Evolutionary conservation across 2,113 vertebrate genomes (phyloP).

Genomic region (Dasyprocta punctata): DNA sequence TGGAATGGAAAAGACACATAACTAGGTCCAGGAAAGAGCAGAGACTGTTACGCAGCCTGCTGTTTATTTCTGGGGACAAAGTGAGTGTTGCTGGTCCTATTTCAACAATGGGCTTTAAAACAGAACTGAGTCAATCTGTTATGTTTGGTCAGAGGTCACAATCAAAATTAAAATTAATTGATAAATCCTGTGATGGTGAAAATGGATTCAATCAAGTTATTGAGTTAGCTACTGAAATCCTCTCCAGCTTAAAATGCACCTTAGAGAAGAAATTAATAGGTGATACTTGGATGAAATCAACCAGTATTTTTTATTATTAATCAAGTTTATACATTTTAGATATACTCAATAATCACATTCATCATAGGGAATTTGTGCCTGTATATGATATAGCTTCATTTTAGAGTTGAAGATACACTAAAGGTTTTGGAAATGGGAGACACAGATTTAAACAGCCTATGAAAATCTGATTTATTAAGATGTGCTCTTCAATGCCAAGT

Average conservation of each 20-base stretch:
- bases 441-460: slow-evolving; percentile 96
- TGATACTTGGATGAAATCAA: slow-evolving; percentile 98
- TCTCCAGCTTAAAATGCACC: slow-evolving; percentile 98
- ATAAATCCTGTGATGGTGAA: slow-evolving; percentile 96
- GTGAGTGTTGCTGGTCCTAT: slow-evolving; percentile 96
- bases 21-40: slow-evolving; percentile 96
- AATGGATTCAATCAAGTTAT: slow-evolving; percentile 98
- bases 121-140: slow-evolving; percentile 95
- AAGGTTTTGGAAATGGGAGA: slow-evolving; percentile 98
- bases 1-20: slow-evolving; percentile 93
- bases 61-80: slow-evolving; percentile 97
- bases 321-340: neutral
- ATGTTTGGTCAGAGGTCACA: slow-evolving; percentile 99
- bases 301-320: slow-evolving; percentile 89
- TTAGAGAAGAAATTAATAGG: slow-evolving; percentile 99
- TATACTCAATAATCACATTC: neutral
- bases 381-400: slow-evolving; percentile 74
- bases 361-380: neutral
- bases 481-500: slow-evolving; percentile 95
- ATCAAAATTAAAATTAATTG: slow-evolving; percentile 97
- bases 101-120: slow-evolving; percentile 96
- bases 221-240: slow-evolving; percentile 95
- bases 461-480: slow-evolving; percentile 98
- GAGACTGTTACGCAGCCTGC: slow-evolving; percentile 93
- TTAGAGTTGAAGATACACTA: slow-evolving; percentile 96